Evolutionary conservation across 2,113 vertebrate genomes (phyloP), one percentile per base, ranked within the genome.

Genomic region (Psettodes erumei): DNA sequence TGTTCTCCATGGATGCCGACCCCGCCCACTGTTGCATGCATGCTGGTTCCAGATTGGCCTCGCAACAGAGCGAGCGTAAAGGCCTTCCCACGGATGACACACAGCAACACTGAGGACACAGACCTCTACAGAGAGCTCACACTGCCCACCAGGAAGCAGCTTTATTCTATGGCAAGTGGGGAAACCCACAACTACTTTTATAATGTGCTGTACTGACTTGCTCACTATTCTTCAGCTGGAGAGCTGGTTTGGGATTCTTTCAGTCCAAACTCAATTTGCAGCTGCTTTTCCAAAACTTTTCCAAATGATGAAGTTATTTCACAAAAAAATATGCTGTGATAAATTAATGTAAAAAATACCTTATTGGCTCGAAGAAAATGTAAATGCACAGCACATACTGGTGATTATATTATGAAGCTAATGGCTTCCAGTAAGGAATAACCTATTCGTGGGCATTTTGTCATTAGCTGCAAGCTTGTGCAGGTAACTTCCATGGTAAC

Each of bases 1-100:
- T 90, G 88, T 90, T 93, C 86, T 85, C 74, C 64, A 47, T 38
- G 85, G 88, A 91, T 93, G 87, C 90, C 89, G 73, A 82, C 81
- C 71, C 86, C 71, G 76, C 93, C 92, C 87, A 92, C 90, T 83
- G 65, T 35, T 30, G 74, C 73, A 79, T 77, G 77, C 72, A 85
- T 32, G 84, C 72, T 58, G 63, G 38, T 62, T 73, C 7, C 60
- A 86, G 85, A 80, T 72, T 72, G 85, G 81, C 83, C 82, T 73
- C 7, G 79, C 48, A 62, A 69, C 85, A 83, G 68, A 86, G 80
- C 63, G 6, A 86, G 85, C 27, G 72, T 82, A 75, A 76, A 72
- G 68, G 50, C 75, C 88, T 86, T 90, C 92, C 90, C 87, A 93
- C 90, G 51, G 81, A 56, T 8, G 54, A 84, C 75, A 87, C 62